Evolutionary conservation across 2,113 vertebrate species (phyloP), one percentile per base, ranked within the genome.

Genomic region (Serinus canaria): DNA sequence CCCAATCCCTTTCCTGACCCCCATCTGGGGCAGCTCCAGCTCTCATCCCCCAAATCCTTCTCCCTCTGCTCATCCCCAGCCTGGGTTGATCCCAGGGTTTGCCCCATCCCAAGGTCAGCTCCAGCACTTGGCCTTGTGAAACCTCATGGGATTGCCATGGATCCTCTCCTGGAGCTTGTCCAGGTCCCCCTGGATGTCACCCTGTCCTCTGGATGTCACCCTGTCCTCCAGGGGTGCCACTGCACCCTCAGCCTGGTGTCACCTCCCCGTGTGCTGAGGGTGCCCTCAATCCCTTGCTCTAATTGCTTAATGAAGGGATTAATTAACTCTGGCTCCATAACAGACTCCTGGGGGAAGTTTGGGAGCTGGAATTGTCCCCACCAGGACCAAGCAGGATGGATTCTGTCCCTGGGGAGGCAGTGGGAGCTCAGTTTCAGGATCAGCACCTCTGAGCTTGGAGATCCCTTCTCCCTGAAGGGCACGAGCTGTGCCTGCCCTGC

Each of bases 311-410:
- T 55, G 3, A 39, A 30, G 39, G 2, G 7, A 14, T 70, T 17
- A 11, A 47, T n/a, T 14, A 6, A 13, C 19, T 53, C 46, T 30
- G 22, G 7, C 10, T 44, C n/a, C 41, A 39, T 6, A 1, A 33
- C 4, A 55, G 33, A 30, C 2, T 30, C 41, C 41, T 7, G 39
- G 28, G n/a, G 68, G 43, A 66, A 66, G 62, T 43, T 0, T 47
- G 14, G 4, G 20, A 4, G 27, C 2, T 53, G 7, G 28, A 55
- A 37, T 13, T 56, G 35, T 4, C 0, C 30, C 1, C 5, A 9
- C n/a, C 31, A 23, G 19, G 41, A 3, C 16, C 31, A 66, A 43
- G 33, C 3, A 13, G 39, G 44, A 9, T 1, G 22, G 55, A 39
- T 3, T 7, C 56, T 31, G 14, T 49, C 70, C 43, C 84, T 11